A percentile compares a stretch with the other conserved stretches of the same genome.
phyloP scores from a whole-genome alignment of 2,888 invertebrate species.

The Heliconius cydno region DNA sequence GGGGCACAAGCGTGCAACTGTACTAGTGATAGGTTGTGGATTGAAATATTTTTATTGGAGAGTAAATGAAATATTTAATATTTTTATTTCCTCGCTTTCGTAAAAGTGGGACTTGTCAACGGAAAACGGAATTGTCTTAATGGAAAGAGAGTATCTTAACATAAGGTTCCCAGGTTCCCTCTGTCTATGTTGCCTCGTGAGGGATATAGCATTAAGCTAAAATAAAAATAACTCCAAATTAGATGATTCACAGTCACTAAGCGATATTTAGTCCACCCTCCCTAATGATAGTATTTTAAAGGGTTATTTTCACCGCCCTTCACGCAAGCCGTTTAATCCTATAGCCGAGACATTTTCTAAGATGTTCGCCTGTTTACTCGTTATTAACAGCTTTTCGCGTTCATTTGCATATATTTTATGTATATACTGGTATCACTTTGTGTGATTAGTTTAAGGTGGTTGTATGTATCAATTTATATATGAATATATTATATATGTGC shows the following conservation, averaged over 20 bases:
- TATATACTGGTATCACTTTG: slow-evolving; percentile 12
- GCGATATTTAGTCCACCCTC: slow-evolving; percentile 71
- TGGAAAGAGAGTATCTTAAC: too few relatives aligned
- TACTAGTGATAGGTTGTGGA: too few relatives aligned
- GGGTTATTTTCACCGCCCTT: slow-evolving; percentile 71
- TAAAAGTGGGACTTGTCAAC: too few relatives aligned
- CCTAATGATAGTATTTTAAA: slow-evolving; percentile 74
- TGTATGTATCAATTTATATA: not conserved
- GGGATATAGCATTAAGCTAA: too few relatives aligned
- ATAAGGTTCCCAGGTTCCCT: too few relatives aligned
- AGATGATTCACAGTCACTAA: slow-evolving; percentile 78
- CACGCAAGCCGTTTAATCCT: slow-evolving; percentile 44
- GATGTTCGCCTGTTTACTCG: slow-evolving; percentile 30
- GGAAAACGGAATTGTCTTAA: too few relatives aligned
- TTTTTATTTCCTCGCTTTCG: too few relatives aligned
- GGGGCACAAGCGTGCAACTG: too few relatives aligned
- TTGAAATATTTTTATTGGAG: too few relatives aligned
- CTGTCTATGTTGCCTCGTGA: too few relatives aligned
- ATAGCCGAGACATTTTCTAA: slow-evolving; percentile 35
- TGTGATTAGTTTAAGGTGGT: not conserved
- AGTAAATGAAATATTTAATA: too few relatives aligned
- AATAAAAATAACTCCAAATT: not conserved
- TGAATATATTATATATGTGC: not conserved
- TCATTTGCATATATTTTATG: slow-evolving; percentile 30
- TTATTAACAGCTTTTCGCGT: slow-evolving; percentile 25